Evolutionary conservation across 2,113 vertebrate genomes (phyloP).

Genomic region (Cinclus mexicanus): DNA sequence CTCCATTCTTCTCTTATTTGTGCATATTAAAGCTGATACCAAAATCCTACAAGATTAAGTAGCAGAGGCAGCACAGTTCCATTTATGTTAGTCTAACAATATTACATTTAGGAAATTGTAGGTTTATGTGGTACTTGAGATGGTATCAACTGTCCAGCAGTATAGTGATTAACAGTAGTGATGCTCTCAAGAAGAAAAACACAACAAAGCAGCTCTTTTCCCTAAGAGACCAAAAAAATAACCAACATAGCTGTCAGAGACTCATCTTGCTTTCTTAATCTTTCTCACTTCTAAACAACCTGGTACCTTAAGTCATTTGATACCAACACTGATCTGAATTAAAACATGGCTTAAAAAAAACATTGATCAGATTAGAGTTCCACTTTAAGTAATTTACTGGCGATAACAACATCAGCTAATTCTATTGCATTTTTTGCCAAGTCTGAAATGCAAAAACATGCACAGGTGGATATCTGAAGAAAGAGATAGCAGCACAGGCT

Average conservation of each 20-base stretch:
- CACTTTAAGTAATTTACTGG: neutral
- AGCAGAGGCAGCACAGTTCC: neutral
- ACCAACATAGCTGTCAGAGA: neutral
- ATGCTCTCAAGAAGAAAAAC: neutral
- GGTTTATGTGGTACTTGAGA: neutral
- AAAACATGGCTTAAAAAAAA: neutral
- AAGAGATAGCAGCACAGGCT: neutral
- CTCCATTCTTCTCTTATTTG: neutral
- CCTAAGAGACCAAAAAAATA: neutral
- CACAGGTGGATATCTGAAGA: neutral
- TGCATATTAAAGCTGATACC: neutral
- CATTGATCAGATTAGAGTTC: neutral
- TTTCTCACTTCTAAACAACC: neutral
- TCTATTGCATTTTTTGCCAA: neutral
- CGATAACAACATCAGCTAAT: neutral
- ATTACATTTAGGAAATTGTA: neutral
- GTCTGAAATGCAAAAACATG: slow-evolving; percentile 3
- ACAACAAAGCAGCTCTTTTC: neutral
- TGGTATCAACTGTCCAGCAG: neutral
- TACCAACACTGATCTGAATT: neutral
- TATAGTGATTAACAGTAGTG: neutral
- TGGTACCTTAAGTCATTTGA: neutral
- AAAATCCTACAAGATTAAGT: neutral
- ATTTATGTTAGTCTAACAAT: neutral
- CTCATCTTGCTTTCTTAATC: neutral